Conservation (phyloP, 2,797 vertebrate species). For the Fringilla coelebs region DNA sequence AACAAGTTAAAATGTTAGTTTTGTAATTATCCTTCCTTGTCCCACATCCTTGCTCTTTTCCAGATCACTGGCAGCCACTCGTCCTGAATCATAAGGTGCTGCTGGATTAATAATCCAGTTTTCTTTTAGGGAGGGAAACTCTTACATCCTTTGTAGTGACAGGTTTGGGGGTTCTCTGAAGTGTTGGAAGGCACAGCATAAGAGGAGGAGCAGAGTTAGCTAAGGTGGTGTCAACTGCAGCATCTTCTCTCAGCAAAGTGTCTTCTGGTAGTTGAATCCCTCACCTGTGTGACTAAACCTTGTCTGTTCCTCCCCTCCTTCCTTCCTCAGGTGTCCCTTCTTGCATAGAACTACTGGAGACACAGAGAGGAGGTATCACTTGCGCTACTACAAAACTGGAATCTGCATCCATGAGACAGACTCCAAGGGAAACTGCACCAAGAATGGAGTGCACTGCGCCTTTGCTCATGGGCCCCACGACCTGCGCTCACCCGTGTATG, state of each 20-base stretch:
- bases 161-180: not conserved
- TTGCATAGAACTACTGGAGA: conserved; percentile 96
- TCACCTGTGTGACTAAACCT: not conserved
- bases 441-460: conserved; percentile 96
- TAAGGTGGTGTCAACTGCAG: not conserved
- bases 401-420: conserved; percentile 99
- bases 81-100: not conserved
- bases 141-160: not conserved
- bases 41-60: not conserved
- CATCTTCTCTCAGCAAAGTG: not conserved
- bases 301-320: not conserved
- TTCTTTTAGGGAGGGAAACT: not conserved
- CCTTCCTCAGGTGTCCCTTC: conserved; percentile 86
- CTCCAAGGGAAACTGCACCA: conserved; percentile 95
- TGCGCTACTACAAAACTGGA: conserved; percentile 97
- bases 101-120: not conserved
- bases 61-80: not conserved
- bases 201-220: not conserved
- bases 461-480: conserved; percentile 98
- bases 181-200: not conserved
- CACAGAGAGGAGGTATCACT: conserved; percentile 95
- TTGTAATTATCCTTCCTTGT: not conserved
- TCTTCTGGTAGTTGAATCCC: not conserved
- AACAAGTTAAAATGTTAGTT: not conserved
- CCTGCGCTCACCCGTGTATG: conserved; percentile 93